Conservation (phyloP, 2,888 invertebrate species). For the Allolobophora icterica region DNA sequence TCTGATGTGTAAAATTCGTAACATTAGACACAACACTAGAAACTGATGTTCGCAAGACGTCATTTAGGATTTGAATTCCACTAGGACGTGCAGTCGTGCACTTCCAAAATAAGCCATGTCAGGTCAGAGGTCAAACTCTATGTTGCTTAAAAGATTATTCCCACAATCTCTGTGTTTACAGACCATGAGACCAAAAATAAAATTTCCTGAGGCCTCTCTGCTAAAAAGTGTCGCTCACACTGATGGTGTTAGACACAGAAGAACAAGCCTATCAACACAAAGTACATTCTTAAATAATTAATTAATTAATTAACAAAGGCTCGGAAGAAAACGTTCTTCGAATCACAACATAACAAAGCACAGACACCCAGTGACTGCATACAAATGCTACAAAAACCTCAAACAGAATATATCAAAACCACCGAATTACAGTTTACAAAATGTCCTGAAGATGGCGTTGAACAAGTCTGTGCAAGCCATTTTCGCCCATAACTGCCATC, state of each 20-base stretch:
- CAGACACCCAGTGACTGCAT: no score
- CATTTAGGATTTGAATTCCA: not conserved
- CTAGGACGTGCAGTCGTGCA: not conserved
- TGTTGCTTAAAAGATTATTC: no score
- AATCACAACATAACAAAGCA: not conserved
- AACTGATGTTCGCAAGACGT: not conserved
- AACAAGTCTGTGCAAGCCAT: conserved; percentile 30
- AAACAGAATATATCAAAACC: not conserved
- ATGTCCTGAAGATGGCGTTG: conserved; percentile 27
- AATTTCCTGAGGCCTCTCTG: not conserved
- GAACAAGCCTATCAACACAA: not conserved
- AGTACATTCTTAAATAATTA: no score
- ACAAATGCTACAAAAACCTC: not conserved
- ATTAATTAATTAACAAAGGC: not conserved
- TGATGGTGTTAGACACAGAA: not conserved
- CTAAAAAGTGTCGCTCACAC: not conserved
- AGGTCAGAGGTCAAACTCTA: no score
- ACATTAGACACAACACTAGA: not conserved
- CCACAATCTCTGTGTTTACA: not conserved
- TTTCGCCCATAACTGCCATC: conserved; percentile 26
- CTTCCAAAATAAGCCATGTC: not conserved
- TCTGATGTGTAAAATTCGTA: not conserved
- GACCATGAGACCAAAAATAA: not conserved
- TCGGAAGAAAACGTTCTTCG: not conserved
- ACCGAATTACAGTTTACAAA: conserved; percentile 29